Evolutionary conservation across 2,888 invertebrate genomes (phyloP), one percentile per base, ranked within the genome.

Genomic region (Pogonocherus hispidulus): DNA sequence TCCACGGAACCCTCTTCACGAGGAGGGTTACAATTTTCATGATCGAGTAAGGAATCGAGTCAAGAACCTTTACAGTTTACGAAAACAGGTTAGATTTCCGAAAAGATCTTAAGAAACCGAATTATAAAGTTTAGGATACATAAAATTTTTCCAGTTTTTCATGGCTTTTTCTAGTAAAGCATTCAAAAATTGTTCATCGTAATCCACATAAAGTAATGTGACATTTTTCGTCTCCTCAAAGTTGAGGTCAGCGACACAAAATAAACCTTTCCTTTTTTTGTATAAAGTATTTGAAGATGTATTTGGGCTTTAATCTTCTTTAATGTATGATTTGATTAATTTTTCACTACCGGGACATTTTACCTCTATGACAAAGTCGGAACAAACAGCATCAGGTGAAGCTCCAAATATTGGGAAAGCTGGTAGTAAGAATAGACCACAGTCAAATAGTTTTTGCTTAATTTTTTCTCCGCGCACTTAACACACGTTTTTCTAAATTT

Each of bases 341-440:
- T 62, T 62, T 2, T 62, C 51, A n/a, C 37, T 18, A 20, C 32
- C 11, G 1, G 62, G 51, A 20, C 51, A 62, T 23, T 62, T 62
- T 8, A 62, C 22, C 20, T 62, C 62, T 4, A 62, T 20, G 1
- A 62, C 62, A 8, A 1, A 27, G 22, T 60, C 35, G 14, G 23
- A n/a, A 1, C 32, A 32, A 11, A 60, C 18, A 2, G 9, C 11
- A 35, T 47, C 47, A 19, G 47, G 20, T 20, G 47, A 47, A 19
- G 19, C 47, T 18, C 51, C 51, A 16, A 51, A 14, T 8, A 23
- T n/a, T 9, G 23, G 14, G 14, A 22, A 51, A 1, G 9, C 8
- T 11, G 11, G n/a, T 54, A 35, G 3, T 18, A n/a, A 51, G 4
- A 14, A n/a, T 20, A 23, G n/a, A n/a, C 51, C 27, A 23, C 9